Evolutionary conservation across 2,113 vertebrate genomes (phyloP), one percentile per base, ranked within the genome.

Genomic region (Hemibagrus wyckioides): DNA sequence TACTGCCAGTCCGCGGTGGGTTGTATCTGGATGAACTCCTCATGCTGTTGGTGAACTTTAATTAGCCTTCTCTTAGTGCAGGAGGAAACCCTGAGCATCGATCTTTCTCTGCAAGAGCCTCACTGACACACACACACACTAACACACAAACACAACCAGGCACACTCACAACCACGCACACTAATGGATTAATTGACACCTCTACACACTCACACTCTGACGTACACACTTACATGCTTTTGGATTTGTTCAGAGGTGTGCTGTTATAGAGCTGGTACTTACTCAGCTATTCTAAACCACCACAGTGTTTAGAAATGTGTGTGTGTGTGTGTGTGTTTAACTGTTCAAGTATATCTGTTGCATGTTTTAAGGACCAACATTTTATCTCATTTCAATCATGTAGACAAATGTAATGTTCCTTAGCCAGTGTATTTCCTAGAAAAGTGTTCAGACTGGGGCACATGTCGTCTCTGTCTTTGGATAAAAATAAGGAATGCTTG

Each of bases 11-110:
- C 61, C 61, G 52, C 83, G 41, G 69, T 59, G 15, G 83, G 83
- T 85, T 85, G 83, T 76, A 75, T 73, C 39, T 77, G 73, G 39
- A 54, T 79, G 75, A 69, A 80, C 75, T 48, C 59, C 52, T 75
- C 76, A 86, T 89, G 84, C 44, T 69, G 87, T 81, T 87, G 61
- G 85, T 90, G 88, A 89, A 87, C 90, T 92, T 89, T 92, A 90
- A 93, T 93, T 90, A 91, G 90, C 77, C 85, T 69, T 59, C 30
- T 90, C 88, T 91, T 88, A 86, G 87, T 86, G 86, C 86, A 85
- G 61, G 86, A 82, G 63, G 65, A 48, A 81, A 83, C 65, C 50
- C 87, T 28, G 0, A 50, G 73, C 83, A 87, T 85, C 87, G 75
- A 88, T 89, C 84, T 85, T 56, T 86, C 89, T 75, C 86, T 84